phyloP scores from a whole-genome alignment of 2,113 vertebrate species.

The Peromyscus polionotus region DNA sequence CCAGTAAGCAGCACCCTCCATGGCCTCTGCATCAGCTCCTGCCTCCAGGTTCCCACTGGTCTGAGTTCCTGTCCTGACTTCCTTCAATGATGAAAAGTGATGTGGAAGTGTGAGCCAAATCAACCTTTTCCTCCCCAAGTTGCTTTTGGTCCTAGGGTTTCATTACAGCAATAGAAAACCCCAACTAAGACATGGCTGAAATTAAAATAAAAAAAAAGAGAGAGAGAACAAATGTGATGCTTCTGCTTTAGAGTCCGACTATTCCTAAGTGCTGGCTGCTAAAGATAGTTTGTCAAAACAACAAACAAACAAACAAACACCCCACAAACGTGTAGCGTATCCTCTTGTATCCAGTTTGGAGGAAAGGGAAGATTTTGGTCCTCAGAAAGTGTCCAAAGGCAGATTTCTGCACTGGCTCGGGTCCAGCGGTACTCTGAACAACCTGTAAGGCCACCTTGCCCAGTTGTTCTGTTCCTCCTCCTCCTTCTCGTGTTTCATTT shows the following conservation, averaged over 20 bases:
- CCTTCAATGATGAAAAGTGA: background rate
- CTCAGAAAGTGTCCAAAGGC: background rate
- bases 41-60: background rate
- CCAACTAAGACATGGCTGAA: background rate
- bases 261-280: background rate
- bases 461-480: background rate
- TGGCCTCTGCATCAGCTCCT: background rate
- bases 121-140: background rate
- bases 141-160: background rate
- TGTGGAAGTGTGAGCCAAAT: background rate
- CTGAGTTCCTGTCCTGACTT: background rate
- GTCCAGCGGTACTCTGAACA: background rate
- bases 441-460: background rate
- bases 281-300: conserved; percentile 19
- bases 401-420: background rate
- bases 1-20: too few relatives aligned
- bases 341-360: background rate
- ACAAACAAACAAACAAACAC: background rate
- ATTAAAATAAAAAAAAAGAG: background rate
- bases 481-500: background rate
- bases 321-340: background rate
- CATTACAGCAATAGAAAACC: background rate
- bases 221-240: background rate
- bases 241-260: conserved; percentile 17
- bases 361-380: background rate